These are phyloP conservation scores for Rotaria sp. DNA, from an alignment of 2,888 invertebrate genomes.

Conservation along the genomic window DNA sequence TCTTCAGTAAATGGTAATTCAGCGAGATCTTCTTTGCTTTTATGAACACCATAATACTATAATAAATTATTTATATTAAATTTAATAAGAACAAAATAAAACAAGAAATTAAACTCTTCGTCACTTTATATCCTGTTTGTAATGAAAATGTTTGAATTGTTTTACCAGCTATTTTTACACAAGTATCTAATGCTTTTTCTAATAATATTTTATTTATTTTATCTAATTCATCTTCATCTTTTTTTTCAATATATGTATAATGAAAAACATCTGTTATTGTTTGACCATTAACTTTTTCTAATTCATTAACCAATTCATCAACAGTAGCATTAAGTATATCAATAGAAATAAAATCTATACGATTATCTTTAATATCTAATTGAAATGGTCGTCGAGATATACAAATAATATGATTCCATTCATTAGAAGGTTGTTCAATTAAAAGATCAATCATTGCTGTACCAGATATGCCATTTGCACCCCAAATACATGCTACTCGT, in stretches of 20 bases:
- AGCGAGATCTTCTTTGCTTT: not conserved
- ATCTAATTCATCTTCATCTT: not conserved
- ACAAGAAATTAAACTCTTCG: not conserved
- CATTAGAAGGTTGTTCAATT: not conserved
- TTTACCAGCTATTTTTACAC: not conserved
- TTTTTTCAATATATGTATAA: not conserved
- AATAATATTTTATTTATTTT: not conserved
- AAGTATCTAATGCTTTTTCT: not conserved
- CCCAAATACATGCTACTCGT: not conserved
- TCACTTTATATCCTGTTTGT: conserved; percentile 16
- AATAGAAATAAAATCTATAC: not conserved
- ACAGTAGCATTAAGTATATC: not conserved
- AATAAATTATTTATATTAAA: not conserved
- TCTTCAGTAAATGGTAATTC: not conserved
- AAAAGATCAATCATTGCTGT: not conserved
- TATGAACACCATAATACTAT: not conserved
- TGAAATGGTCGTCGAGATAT: not conserved
- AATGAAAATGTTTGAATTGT: not conserved
- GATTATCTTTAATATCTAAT: not conserved
- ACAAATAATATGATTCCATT: not conserved
- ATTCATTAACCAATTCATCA: not conserved
- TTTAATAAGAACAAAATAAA: not conserved
- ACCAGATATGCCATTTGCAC: not conserved
- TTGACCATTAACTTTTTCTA: not conserved
- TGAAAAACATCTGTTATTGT: not conserved